phyloP scores from a whole-genome alignment of 2,113 vertebrate species.

The Oryzias melastigma region DNA sequence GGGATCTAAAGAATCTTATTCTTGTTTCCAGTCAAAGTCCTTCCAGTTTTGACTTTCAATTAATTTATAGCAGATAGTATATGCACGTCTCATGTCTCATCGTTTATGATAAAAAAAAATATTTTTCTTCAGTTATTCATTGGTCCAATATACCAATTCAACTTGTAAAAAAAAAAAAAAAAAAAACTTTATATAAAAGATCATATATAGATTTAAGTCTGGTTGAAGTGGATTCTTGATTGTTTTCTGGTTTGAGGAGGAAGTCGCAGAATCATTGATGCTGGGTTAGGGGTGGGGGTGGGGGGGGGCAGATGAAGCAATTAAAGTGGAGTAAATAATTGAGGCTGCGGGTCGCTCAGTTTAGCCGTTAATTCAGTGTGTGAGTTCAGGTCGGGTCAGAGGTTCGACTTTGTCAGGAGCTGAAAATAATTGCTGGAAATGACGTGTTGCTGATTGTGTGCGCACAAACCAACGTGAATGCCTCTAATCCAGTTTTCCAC shows the following conservation, averaged over 20 bases:
- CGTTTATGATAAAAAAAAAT: too few species aligned
- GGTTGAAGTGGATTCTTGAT: constrained; percentile 19
- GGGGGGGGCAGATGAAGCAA: constrained; percentile 39
- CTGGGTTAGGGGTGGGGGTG: constrained; percentile 28
- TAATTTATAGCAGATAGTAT: too few species aligned
- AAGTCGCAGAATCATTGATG: constrained; percentile 1
- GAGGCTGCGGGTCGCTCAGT: constrained; percentile 17
- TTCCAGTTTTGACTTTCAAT: too few species aligned
- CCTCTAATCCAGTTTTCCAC: constrained; percentile 50
- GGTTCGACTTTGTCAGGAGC: constrained; percentile 15
- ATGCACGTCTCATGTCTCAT: too few species aligned
- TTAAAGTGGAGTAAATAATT: constrained; percentile 38
- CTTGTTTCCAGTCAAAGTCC: too few species aligned
- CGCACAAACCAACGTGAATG: constrained; percentile 33
- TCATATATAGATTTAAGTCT: background rate
- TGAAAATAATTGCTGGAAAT: constrained; percentile 11
- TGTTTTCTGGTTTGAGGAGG: constrained; percentile 31
- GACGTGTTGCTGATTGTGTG: background rate
- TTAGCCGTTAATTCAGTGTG: background rate
- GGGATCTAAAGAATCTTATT: too few species aligned
- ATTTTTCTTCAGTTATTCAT: too few species aligned
- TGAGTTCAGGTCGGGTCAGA: constrained; percentile 13
- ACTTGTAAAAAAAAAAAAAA: too few species aligned
- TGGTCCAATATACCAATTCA: too few species aligned
- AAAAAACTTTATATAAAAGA: too few species aligned